Evolutionary conservation across 1,140 invertebrate species (phyloP).

Genomic region (Tetramorium parvispinum): DNA sequence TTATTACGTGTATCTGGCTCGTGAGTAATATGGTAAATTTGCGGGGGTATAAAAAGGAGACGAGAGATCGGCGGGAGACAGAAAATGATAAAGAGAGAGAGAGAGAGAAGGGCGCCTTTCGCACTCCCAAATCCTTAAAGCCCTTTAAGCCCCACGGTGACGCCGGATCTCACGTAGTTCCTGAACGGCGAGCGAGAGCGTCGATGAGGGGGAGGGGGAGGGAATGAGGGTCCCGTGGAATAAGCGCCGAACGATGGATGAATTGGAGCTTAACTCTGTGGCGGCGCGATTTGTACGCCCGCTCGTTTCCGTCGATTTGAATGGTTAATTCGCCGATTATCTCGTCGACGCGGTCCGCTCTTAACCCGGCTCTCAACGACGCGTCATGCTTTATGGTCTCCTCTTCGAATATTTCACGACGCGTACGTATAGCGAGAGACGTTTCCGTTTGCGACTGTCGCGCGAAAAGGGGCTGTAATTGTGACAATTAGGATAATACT

Average conservation of each 20-base stretch:
- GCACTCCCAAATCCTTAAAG: slow-evolving; percentile 68
- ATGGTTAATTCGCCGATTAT: slow-evolving; percentile 72
- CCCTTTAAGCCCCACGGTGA: slow-evolving; percentile 67
- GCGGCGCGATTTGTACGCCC: slow-evolving; percentile 69
- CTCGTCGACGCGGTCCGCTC: slow-evolving; percentile 29
- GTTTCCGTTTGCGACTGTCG: background rate
- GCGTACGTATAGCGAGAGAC: background rate
- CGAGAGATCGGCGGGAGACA: background rate
- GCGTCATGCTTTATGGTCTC: slow-evolving; percentile 50
- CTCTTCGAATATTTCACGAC: slow-evolving; percentile 24
- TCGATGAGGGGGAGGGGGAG: background rate
- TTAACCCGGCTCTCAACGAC: slow-evolving; percentile 33
- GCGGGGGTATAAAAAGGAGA: slow-evolving; percentile 15
- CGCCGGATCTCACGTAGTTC: slow-evolving; percentile 72
- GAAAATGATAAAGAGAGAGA: slow-evolving; percentile 32
- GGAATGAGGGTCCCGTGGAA: slow-evolving; percentile 16
- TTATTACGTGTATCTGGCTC: slow-evolving; percentile 51
- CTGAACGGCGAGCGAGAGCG: background rate
- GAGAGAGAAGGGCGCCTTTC: slow-evolving; percentile 51
- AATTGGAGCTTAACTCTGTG: slow-evolving; percentile 73
- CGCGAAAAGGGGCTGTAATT: background rate
- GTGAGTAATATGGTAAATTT: slow-evolving; percentile 50
- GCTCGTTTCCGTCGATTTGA: slow-evolving; percentile 69
- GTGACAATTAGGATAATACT: background rate
- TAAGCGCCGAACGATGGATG: slow-evolving; percentile 71